Base-by-base conservation (phyloP, 1,140 invertebrate genomes). In the Idris sp. region DNA sequence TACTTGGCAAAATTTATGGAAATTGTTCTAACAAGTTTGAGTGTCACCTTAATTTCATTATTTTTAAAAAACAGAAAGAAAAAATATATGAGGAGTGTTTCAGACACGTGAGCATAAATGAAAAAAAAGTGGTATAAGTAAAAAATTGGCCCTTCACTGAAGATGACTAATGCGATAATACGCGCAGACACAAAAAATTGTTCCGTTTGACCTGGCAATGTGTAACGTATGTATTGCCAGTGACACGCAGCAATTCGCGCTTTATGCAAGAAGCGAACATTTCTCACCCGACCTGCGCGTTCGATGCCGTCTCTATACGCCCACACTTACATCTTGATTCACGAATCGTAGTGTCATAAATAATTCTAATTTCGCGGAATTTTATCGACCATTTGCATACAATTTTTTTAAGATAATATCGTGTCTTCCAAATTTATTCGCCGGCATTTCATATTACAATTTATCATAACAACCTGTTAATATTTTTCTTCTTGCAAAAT, bases 301-400 rank as follows among this genome's bases (percentile, higher is more conserved):
- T 51, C 51, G 46, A 65, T 51, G 53, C 64, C 51, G 43, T 61
- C 25, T 16, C 25, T 71, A n/a, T n/a, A 68, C 79, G 74, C 80
- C 77, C 72, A 80, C 81, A 71, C 79, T 76, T 78, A 79, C 78
- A 81, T 79, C 79, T 83, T 81, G 79, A 81, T 81, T 81, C 76
- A 71, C 74, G 59, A 68, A 54, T 74, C 59, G 54, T 62, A 54
- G 49, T 35, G 61, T 80, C 77, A 71, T 83, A 83, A 83, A 83
- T 81, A 79, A 82, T 82, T 72, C 73, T 61, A 67, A 56, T 77
- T 80, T 79, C 74, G 59, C 58, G 75, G 72, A 78, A 79, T 74
- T 80, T 77, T 75, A 69, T 73, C 71, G 65, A 44, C 41, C 51
- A 72, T 68, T 74, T 67, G 61, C 68, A 74, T 76, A 62, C 74